Conservation (phyloP, 2,797 vertebrate genomes). For the Tinamus major region DNA sequence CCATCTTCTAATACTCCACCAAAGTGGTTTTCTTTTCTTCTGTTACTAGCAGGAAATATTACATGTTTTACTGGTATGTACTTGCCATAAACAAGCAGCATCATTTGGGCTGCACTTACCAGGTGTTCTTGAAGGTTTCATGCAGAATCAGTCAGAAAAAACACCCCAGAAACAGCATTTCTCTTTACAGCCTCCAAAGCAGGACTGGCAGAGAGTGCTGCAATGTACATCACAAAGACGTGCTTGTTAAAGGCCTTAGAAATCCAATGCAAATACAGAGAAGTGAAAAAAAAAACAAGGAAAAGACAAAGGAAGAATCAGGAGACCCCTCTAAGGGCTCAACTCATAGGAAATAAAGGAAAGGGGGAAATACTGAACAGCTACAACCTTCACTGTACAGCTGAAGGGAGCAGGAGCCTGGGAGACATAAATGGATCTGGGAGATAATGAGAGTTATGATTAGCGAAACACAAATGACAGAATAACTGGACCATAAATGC, state of each 20-base stretch:
- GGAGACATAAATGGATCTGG: not conserved
- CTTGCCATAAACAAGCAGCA: constrained; percentile 4
- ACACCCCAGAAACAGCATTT: not conserved
- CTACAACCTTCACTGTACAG: not conserved
- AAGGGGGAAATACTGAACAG: not conserved
- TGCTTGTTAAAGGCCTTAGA: not conserved
- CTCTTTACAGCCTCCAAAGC: not conserved
- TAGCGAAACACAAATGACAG: not conserved
- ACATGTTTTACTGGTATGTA: not conserved
- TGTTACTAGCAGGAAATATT: not conserved
- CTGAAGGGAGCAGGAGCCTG: not conserved
- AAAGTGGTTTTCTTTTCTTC: constrained; percentile 11
- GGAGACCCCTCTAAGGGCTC: not conserved
- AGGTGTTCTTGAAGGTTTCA: not conserved
- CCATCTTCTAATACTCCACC: constrained; percentile 36
- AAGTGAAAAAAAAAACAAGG: not conserved
- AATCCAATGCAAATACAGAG: not conserved
- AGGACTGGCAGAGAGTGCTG: not conserved
- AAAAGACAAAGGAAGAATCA: not conserved
- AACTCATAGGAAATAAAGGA: not conserved
- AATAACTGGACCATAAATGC: constrained; percentile 39
- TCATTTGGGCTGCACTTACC: not conserved
- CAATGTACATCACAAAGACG: not conserved
- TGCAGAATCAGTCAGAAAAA: not conserved
- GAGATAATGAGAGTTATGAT: constrained; percentile 12